Base-by-base conservation (phyloP, 1,140 invertebrate genomes). In the Drosophila tropicalis region DNA sequence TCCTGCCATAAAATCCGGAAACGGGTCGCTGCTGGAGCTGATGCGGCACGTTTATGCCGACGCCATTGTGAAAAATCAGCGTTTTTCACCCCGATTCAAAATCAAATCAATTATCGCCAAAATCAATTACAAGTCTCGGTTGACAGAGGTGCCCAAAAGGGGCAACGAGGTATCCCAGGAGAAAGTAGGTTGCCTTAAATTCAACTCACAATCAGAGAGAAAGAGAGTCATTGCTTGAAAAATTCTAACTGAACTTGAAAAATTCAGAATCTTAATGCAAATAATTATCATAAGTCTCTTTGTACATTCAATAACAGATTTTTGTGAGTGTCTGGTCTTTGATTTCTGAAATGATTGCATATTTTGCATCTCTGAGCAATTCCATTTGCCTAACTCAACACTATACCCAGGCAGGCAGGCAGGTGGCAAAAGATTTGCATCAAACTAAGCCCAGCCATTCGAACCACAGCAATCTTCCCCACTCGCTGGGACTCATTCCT, bases 61-160 rank as follows among this genome's bases (percentile, higher is more conserved):
- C 12, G 62, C 47, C 56, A 47, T 67, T 81, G 67, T 82, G 79
- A 82, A 82, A 82, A 82, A 82, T 82, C 79, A 82, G 81, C 81
- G 72, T 66, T 84, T 83, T 83, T 57, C 72, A 62, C 72, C 76
- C 67, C 17, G 66, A 63, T 78, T 58, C 61, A 67, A 70, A 82
- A 75, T 82, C 75, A 82, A 82, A 82, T 82, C 79, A 82, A 82
- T 82, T 82, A 82, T 79, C 75, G 79, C 75, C 75, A 74, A 79
- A 82, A 82, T 82, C 80, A 82, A 82, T 82, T 82, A 82, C 79
- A 51, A 70, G 54, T 56, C 61, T 64, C 40, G 41, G 67, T 62
- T 70, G 65, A 79, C 61, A 71, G 44, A 67, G 68, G 56, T 47
- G 15, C 19, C 44, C 19, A 22, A 17, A 36, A 12, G 34, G 17